Percentiles rank a stretch among this genome's conserved stretches.
phyloP scores from a whole-genome alignment of 2,113 vertebrate genomes.

The Lampris incognitus region DNA sequence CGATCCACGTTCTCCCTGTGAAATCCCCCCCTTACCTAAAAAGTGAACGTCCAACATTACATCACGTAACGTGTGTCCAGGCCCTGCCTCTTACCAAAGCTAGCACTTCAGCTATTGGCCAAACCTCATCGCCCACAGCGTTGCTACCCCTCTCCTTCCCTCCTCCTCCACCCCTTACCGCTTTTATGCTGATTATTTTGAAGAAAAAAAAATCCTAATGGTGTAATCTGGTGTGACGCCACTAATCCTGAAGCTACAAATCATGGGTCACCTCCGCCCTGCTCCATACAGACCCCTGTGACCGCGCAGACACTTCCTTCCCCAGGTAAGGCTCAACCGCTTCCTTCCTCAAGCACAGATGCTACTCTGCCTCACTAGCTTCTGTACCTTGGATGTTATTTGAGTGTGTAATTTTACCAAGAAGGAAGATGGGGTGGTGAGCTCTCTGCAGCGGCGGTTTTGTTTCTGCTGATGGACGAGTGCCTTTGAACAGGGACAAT shows the following conservation, averaged over 20 bases:
- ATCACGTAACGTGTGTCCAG: slow-evolving; percentile 31
- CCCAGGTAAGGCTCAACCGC: slow-evolving; percentile 65
- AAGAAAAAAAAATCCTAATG: slow-evolving; percentile 72
- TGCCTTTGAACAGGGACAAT: neutral
- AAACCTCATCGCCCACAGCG: slow-evolving; percentile 1
- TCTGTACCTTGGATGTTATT: neutral
- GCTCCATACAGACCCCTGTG: slow-evolving; percentile 59
- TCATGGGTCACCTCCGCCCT: slow-evolving; percentile 58
- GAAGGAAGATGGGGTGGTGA: neutral
- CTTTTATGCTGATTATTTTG: slow-evolving; percentile 80
- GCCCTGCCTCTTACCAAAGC: neutral
- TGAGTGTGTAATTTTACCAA: neutral
- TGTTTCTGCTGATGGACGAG: neutral
- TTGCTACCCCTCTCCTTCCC: neutral
- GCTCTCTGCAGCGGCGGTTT: neutral
- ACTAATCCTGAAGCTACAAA: slow-evolving; percentile 89
- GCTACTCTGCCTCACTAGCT: neutral
- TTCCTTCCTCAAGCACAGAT: neutral
- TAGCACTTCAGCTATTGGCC: slow-evolving; percentile 21
- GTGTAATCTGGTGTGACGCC: slow-evolving; percentile 89
- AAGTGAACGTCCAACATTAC: slow-evolving; percentile 44
- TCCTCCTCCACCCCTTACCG: slow-evolving; percentile 15
- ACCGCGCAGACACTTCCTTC: slow-evolving; percentile 42
- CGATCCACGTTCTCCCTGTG: neutral
- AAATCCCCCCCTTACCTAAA: slow-evolving; percentile 43